Percentiles rank a stretch among this genome's conserved stretches.
phyloP scores from a whole-genome alignment of 1,140 invertebrate species.

The Drosophila erecta region DNA sequence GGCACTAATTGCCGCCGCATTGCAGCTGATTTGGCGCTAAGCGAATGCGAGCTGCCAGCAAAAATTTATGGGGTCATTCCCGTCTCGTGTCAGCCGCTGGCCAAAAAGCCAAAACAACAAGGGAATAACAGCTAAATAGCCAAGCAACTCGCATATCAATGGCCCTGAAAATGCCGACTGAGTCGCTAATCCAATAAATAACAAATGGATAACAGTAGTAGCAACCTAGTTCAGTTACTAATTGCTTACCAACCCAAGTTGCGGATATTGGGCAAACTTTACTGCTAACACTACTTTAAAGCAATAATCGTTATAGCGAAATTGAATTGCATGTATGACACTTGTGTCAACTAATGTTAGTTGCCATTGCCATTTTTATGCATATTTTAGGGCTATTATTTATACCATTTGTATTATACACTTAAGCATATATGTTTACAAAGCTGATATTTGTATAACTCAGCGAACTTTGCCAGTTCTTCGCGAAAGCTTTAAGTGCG shows the following conservation, averaged over 20 bases:
- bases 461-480: too few relatives aligned
- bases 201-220: background rate
- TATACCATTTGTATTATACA: too few relatives aligned
- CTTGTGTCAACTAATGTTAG: too few relatives aligned
- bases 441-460: too few relatives aligned
- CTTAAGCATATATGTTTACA: too few relatives aligned
- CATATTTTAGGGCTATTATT: too few relatives aligned
- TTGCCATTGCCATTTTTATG: too few relatives aligned
- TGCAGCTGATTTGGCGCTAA: constrained; percentile 47
- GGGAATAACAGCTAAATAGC: background rate
- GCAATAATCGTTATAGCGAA: too few relatives aligned
- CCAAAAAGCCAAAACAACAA: background rate
- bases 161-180: constrained; percentile 21
- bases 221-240: constrained; percentile 1
- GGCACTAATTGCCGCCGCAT: constrained; percentile 42
- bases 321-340: too few relatives aligned
- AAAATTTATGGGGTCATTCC: constrained; percentile 45
- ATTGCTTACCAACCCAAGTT: constrained; percentile 14
- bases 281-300: too few relatives aligned
- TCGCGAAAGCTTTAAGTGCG: too few relatives aligned
- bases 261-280: too few relatives aligned
- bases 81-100: constrained; percentile 22
- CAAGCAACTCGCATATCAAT: constrained; percentile 6
- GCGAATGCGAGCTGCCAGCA: constrained; percentile 29
- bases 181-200: constrained; percentile 8